Evolutionary conservation across 2,113 vertebrate species (phyloP), one percentile per base, ranked within the genome.

Genomic region (Mesitornis unicolor): DNA sequence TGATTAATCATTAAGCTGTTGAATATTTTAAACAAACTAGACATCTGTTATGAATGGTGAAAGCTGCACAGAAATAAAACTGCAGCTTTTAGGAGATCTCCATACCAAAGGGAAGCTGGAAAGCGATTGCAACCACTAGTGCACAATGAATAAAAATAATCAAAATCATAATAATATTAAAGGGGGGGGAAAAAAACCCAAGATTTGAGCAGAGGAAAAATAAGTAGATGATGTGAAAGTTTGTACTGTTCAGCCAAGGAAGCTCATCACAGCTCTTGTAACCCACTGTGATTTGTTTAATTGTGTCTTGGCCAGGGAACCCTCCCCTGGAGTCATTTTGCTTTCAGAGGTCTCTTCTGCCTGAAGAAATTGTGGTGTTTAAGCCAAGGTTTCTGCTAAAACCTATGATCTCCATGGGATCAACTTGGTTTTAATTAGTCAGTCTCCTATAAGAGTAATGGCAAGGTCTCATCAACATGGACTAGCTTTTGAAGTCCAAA

Each of bases 1-100:
- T 91, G 93, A 96, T 97, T 96, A 96, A 97, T 96, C 86, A 94
- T 91, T 93, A 94, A 79, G 80, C 89, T 95, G 83, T 80, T 91
- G 91, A 96, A 87, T 91, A 90, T 96, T 96, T 94, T 86, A 95
- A 85, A 97, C 87, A 96, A 96, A 95, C 90, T 31, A 92, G 95
- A 93, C 96, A 97, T 97, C 95, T 97, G 97, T 87, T 96, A 87
- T 91, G 93, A 95, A 88, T 53, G 84, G 85, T 75, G 84, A 86
- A 96, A 91, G 80, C 93, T 59, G 93, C 77, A 87, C n/a, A 77
- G 83, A 96, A 84, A 93, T 64, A 91, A 79, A 95, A 40, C 70
- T 70, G 78, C 71, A 96, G 80, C 70, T 75, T 74, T 90, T 31
- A 45, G 69, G 63, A 87, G 81, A 54, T 85, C 63, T 89, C 85